These are phyloP conservation scores for Zaprionus gabonicus DNA, from an alignment of 1,140 invertebrate genomes.

Conservation along the genomic window DNA sequence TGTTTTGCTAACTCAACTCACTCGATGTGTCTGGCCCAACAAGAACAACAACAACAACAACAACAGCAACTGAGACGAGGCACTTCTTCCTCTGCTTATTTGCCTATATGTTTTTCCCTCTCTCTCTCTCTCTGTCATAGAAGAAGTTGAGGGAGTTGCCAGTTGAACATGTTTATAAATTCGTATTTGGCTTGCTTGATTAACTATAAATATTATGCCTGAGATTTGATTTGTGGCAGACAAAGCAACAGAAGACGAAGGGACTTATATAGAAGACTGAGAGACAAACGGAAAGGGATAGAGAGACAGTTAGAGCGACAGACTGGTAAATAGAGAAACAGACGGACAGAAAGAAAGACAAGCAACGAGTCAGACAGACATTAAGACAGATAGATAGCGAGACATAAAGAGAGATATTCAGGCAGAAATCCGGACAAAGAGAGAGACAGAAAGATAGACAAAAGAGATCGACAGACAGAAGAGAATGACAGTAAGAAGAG, in stretches of 20 bases:
- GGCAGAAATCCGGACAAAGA: too few species aligned
- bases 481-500: too few species aligned
- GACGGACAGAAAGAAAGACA: too few species aligned
- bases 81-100: slow-evolving; percentile 57
- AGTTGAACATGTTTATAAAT: slow-evolving; percentile 74
- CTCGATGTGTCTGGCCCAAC: slow-evolving; percentile 62
- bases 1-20: slow-evolving; percentile 76
- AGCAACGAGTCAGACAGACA: too few species aligned
- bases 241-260: slow-evolving; percentile 18
- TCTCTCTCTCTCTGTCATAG: too few species aligned
- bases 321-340: too few species aligned
- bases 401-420: too few species aligned
- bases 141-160: neutral
- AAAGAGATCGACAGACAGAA: too few species aligned
- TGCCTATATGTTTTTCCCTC: slow-evolving; percentile 55
- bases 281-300: neutral
- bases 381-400: too few species aligned
- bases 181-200: slow-evolving; percentile 77
- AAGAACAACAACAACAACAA: slow-evolving; percentile 42
- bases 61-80: slow-evolving; percentile 18
- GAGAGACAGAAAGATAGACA: too few species aligned
- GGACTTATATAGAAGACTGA: neutral
- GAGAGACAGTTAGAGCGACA: neutral
- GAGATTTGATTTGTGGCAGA: slow-evolving; percentile 54
- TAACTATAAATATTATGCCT: slow-evolving; percentile 80